Evolutionary conservation across 2,888 invertebrate genomes (phyloP).

Genomic region (Linyphia triangularis): DNA sequence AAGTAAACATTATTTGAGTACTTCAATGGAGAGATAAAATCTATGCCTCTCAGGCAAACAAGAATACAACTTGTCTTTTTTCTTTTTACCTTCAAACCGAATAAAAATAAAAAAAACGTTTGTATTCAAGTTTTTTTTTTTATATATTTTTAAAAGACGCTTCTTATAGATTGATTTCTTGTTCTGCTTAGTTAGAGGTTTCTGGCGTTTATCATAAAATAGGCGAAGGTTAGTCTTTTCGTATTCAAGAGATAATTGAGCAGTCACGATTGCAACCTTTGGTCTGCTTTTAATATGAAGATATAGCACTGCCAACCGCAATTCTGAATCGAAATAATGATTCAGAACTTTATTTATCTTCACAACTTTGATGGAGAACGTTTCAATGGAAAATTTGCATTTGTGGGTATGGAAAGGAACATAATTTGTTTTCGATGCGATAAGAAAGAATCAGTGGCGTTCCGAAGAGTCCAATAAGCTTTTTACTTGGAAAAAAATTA

Average conservation of each 20-base stretch:
- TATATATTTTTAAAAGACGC: neutral
- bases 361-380: too few relatives aligned
- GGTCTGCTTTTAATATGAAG: neutral
- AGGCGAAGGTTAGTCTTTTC: constrained; percentile 33
- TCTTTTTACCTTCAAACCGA: neutral
- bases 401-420: too few relatives aligned
- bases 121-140: neutral
- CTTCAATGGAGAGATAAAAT: neutral
- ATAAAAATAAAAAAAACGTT: neutral
- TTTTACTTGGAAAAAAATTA: too few relatives aligned
- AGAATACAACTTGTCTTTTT: constrained; percentile 1
- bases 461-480: too few relatives aligned
- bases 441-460: too few relatives aligned
- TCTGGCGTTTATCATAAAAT: neutral
- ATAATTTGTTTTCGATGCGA: too few relatives aligned
- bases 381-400: too few relatives aligned
- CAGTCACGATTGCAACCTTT: constrained; percentile 17
- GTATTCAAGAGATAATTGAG: constrained; percentile 22
- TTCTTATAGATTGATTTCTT: neutral
- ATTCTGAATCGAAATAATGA: too few relatives aligned
- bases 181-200: neutral
- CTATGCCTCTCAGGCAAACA: neutral
- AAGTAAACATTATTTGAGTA: neutral
- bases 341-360: too few relatives aligned
- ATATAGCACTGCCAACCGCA: neutral